phyloP scores from a whole-genome alignment of 2,797 vertebrate species.

The Anguilla obscura region DNA sequence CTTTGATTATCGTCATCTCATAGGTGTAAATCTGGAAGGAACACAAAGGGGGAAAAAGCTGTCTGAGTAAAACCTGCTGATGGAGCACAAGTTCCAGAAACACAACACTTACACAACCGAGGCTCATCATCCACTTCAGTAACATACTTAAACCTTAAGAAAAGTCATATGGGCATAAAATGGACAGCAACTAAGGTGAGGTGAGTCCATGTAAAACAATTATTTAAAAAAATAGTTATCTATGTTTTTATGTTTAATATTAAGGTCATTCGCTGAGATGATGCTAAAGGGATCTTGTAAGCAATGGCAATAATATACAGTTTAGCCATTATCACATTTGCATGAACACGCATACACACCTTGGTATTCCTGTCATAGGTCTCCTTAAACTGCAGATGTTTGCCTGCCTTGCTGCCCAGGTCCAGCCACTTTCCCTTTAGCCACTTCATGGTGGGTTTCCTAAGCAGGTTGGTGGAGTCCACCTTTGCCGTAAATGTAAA shows the following conservation, averaged over 20 bases:
- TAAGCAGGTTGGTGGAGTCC: constrained; percentile 69
- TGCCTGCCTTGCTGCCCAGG: constrained; percentile 82
- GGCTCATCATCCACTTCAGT: background rate
- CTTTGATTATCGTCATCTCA: constrained; percentile 81
- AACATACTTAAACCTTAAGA: background rate
- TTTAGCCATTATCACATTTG: background rate
- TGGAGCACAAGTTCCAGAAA: background rate
- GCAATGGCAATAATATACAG: background rate
- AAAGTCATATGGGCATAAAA: background rate
- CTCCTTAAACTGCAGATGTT: constrained; percentile 83
- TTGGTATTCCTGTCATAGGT: constrained; percentile 80
- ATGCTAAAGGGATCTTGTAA: background rate
- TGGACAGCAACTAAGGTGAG: background rate
- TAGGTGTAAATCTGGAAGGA: constrained; percentile 77
- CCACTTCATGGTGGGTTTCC: constrained; percentile 83
- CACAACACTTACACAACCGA: background rate
- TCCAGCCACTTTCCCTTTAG: constrained; percentile 92
- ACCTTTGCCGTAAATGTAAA: constrained; percentile 65
- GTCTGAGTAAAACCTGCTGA: background rate
- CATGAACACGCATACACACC: constrained; percentile 58
- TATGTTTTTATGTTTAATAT: background rate
- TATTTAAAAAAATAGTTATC: background rate
- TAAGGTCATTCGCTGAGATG: background rate
- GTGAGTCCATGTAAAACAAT: background rate
- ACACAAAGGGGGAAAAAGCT: constrained; percentile 12